Conservation (phyloP, 2,113 vertebrate genomes). For the Irena cyanogastra region DNA sequence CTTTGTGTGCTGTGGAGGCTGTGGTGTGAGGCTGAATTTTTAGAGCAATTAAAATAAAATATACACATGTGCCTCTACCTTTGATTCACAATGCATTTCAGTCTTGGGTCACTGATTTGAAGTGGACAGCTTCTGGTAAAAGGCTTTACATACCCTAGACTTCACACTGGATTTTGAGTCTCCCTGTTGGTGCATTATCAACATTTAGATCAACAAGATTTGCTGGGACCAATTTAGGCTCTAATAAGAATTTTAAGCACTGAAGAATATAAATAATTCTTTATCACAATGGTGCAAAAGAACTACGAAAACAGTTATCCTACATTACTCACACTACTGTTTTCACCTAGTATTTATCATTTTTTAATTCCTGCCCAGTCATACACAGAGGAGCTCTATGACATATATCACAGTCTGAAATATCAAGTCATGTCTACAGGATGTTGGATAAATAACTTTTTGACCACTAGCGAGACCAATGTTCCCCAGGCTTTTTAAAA, state of each 20-base stretch:
- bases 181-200: background rate
- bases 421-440: background rate
- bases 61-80: background rate
- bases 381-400: background rate
- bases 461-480: background rate
- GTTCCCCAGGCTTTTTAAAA: background rate
- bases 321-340: background rate
- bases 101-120: background rate
- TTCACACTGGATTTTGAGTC: background rate
- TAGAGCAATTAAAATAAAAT: slow-evolving; percentile 13
- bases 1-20: background rate
- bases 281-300: background rate
- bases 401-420: background rate
- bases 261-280: background rate
- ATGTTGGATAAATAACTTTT: background rate
- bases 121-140: background rate
- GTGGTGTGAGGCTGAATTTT: background rate
- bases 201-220: background rate
- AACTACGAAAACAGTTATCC: background rate
- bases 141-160: background rate
- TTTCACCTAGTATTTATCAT: background rate
- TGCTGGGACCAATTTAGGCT: background rate
- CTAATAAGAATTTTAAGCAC: background rate
- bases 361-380: background rate
- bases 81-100: background rate